These are phyloP conservation scores for Patella vulgata DNA, from an alignment of 1,140 invertebrate genomes.

Conservation along the genomic window DNA sequence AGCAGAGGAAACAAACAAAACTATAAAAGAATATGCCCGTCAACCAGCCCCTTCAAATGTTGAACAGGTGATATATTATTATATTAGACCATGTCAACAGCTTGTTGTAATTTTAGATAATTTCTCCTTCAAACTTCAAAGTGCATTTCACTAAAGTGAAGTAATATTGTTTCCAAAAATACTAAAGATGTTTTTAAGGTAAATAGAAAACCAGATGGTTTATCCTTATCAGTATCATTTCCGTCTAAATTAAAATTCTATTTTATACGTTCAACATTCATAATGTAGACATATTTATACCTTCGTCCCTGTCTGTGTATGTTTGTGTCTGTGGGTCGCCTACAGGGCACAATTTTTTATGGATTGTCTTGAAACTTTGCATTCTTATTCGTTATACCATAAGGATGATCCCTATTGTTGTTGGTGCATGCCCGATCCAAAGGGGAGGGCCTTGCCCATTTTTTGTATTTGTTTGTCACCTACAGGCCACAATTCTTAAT, in stretches of 20 bases:
- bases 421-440: too few species aligned
- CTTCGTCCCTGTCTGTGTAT: too few species aligned
- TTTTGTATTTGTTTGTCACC: too few species aligned
- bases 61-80: slow-evolving; percentile 69
- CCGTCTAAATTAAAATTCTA: not conserved
- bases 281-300: too few species aligned
- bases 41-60: slow-evolving; percentile 66
- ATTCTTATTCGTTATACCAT: too few species aligned
- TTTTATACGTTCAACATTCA: too few species aligned
- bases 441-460: too few species aligned
- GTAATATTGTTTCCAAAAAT: not conserved
- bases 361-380: too few species aligned
- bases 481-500: too few species aligned
- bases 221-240: not conserved
- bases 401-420: too few species aligned
- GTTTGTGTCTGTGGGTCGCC: too few species aligned
- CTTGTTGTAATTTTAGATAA: not conserved
- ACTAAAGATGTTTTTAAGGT: not conserved
- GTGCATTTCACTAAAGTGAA: not conserved
- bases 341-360: too few species aligned
- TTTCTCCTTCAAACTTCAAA: not conserved
- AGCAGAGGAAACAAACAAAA: slow-evolving; percentile 90
- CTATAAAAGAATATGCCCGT: slow-evolving; percentile 82
- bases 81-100: not conserved
- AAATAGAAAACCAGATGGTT: not conserved